Base-by-base conservation (phyloP, 1,140 invertebrate genomes). In the Tetramorium alpestre region DNA sequence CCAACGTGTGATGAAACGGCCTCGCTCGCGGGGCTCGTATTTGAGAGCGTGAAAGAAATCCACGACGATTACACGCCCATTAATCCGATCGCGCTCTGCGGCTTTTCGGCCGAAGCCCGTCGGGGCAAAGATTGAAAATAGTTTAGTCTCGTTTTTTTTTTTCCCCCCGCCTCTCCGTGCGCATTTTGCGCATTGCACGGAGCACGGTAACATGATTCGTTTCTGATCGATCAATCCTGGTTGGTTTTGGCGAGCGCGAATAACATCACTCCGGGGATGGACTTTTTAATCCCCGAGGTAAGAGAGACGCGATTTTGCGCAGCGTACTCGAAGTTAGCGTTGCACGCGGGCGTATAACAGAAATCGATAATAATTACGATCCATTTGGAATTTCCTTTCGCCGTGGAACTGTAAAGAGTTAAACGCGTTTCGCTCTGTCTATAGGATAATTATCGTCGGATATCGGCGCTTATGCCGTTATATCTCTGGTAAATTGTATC, bases 341-440 rank as follows among this genome's bases (percentile, higher is more conserved):
- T 18, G 33, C 25, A n/a, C 7, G 18, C 8, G 58, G 44, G 47
- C 7, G 38, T 38, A 28, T 28, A 72, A 73, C n/a, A 47, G 41
- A 75, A 75, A 84, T 73, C 69, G 69, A 75, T 84, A 84, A 84
- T 75, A 84, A 84, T 84, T 84, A 47, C 13, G 28, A 73, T 81
- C 33, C 18, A 84, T 62, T 62, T 62, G 54, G 18, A 75, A 84
- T 75, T 70, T 70, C 33, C 44, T 18, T 56, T 33, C 33, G 7
- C 0, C 18, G 54, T 28, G 25, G 38, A 13, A 38, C 54, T 44
- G 28, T 28, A 56, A 41, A 81, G 47, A 81, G 18, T 81, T 58
- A 33, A 70, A 70, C 16, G 22, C 49, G 16, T 70, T 81, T 70
- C 13, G 41, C 38, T 60, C 25, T 0, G 25, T 75, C 67, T 73